Evolutionary conservation across 2,113 vertebrate genomes (phyloP), one percentile per base, ranked within the genome.

Genomic region (Patagioenas fasciata): DNA sequence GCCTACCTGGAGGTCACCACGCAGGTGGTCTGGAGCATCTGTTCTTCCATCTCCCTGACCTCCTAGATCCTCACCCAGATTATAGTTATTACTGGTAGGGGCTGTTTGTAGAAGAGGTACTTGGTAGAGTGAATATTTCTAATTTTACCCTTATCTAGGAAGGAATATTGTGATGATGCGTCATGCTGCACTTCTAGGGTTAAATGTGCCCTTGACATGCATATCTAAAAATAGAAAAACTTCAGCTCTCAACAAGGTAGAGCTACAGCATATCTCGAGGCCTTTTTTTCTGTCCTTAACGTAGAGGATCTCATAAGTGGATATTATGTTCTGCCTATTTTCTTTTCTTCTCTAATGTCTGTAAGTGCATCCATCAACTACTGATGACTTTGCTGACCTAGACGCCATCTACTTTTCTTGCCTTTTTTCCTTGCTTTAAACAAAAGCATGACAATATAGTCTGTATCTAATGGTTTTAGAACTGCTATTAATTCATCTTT

Each of bases 301-400:
- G 31, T 40, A 85, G 72, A 84, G 67, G 78, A 75, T 92, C 70
- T 94, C 3, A 0, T 89, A 91, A 94, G n/a, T 79, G 84, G 42
- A 15, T 92, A 79, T 94, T 87, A 69, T 50, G 25, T 94, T 94
- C 91, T 92, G 66, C 77, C 77, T 75, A 14, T 95, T 92, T 91
- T 80, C 77, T 47, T 78, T 92, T 92, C 87, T 69, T 88, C 80
- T 92, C 32, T 93, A 16, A 82, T 78, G 57, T 87, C 56, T 87
- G 2, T 93, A 75, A 94, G 78, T 89, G 91, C 94, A 92, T 96
- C 84, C 89, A 89, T 96, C 95, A 95, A 44, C 40, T 79, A 26
- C 81, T 79, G 66, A 93, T 97, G 90, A 82, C 93, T 93, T 81
- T 61, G 61, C 77, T 96, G 95, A 96, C 95, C 89, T 91, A 89